Percentiles rank a stretch among this genome's conserved stretches.
phyloP scores from a whole-genome alignment of 1,140 invertebrate species.

The Gryon sp. region DNA sequence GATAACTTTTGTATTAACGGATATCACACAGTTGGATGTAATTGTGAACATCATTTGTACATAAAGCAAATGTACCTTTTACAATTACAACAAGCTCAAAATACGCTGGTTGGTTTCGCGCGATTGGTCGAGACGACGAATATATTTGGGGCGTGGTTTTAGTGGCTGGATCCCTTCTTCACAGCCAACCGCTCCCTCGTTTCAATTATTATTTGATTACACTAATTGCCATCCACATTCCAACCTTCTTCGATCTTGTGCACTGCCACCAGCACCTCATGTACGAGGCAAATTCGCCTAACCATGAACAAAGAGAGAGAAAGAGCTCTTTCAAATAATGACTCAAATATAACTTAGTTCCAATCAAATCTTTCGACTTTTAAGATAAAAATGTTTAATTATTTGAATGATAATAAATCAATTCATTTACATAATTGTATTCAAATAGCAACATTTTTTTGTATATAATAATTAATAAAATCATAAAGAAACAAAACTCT shows the following conservation, averaged over 20 bases:
- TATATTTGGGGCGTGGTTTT: conserved; percentile 75
- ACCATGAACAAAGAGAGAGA: no score
- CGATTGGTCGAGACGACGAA: conserved; percentile 73
- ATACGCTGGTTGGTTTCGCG: conserved; percentile 58
- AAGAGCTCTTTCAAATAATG: conserved; percentile 53
- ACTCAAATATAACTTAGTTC: conserved; percentile 48
- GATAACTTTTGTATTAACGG: conserved; percentile 5
- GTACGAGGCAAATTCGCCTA: conserved; percentile 26
- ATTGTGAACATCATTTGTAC: conserved; percentile 30
- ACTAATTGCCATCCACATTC: conserved; percentile 67
- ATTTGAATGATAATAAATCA: no score
- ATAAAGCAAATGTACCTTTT: conserved; percentile 38
- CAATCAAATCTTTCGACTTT: conserved; percentile 1
- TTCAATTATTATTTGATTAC: conserved; percentile 78
- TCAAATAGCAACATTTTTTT: no score
- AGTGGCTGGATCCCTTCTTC: conserved; percentile 63
- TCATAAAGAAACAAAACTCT: no score
- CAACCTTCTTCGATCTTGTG: conserved; percentile 63
- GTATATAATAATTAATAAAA: no score
- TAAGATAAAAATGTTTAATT: background rate
- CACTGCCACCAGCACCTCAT: conserved; percentile 20
- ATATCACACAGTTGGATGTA: conserved; percentile 32
- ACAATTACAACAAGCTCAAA: conserved; percentile 41
- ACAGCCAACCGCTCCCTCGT: conserved; percentile 72
- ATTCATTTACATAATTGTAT: no score